These are phyloP conservation scores for Sebastes steindachneri DNA, from an alignment of 2,797 vertebrate species.

Conservation along the genomic window DNA sequence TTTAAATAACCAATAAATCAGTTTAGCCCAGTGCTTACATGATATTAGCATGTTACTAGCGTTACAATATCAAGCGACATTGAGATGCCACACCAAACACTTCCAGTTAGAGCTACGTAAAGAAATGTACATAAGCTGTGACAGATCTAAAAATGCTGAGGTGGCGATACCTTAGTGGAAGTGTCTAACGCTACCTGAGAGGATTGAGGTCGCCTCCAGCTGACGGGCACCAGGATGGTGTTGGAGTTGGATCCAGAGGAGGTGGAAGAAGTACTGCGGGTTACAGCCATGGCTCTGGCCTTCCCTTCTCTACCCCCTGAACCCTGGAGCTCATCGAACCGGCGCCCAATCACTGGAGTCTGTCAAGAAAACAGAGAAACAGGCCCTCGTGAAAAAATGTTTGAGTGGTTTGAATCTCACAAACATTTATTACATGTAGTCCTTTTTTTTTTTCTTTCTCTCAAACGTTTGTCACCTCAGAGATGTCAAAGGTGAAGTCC, in stretches of 20 bases:
- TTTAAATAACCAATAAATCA: slow-evolving; percentile 1
- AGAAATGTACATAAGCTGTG: neutral
- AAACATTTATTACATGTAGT: neutral
- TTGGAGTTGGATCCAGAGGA: slow-evolving; percentile 98
- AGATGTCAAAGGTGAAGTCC: slow-evolving; percentile 98
- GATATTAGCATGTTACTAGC: neutral
- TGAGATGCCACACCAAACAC: neutral
- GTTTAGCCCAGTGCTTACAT: neutral
- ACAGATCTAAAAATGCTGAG: neutral
- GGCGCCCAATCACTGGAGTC: slow-evolving; percentile 95
- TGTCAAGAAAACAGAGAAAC: slow-evolving; percentile 48
- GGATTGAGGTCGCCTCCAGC: slow-evolving; percentile 97
- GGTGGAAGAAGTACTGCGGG: slow-evolving; percentile 96
- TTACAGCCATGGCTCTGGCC: slow-evolving; percentile 91
- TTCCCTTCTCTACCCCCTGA: slow-evolving; percentile 92
- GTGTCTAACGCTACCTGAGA: slow-evolving; percentile 88
- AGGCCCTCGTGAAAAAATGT: neutral
- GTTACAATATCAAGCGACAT: neutral
- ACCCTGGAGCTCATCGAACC: slow-evolving; percentile 94
- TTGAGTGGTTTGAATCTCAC: neutral
- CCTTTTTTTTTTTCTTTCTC: neutral
- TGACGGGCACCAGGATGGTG: slow-evolving; percentile 96
- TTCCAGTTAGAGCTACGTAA: neutral
- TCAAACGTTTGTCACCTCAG: slow-evolving; percentile 85
- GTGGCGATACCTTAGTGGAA: neutral